Base-by-base conservation (phyloP, 2,888 invertebrate species). In the Nycteola revayana region DNA sequence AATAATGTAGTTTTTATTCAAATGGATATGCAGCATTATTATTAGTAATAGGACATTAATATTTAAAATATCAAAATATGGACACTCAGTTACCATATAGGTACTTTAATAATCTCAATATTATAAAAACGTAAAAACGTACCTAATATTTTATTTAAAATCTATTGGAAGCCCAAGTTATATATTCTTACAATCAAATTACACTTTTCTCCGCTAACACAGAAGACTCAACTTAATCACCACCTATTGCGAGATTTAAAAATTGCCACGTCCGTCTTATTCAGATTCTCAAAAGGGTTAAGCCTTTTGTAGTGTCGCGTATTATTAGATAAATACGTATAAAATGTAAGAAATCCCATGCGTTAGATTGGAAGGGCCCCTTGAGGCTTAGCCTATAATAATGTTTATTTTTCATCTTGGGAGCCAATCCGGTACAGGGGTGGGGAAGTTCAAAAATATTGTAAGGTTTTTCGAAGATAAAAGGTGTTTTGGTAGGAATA, bases 361-460 rank as follows among this genome's bases (percentile, higher is more conserved):
- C 56, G 53, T 61, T 56, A 63, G 63, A 73, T 69, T 67, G 66
- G 51, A 56, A 49, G 51, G 49, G 49, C 64, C 71, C 67, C 60
- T 64, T 47, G 30, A 33, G 63, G 75, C 67, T 75, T 75, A 74
- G 58, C 60, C 57, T 59, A 67, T 72, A 70, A 75, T 68, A 73
- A 73, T 76, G 74, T 76, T 76, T 76, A 66, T 66, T 62, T 75
- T 73, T 63, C 64, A 74, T 73, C 68, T 71, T 58, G 31, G 45
- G 51, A 10, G 32, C 4, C 22, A 14, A 14, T 48, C 36, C 39
- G 39, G 43, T 37, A 50, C 42, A 45, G 40, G 46, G 24, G 42
- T 42, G 24, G 35, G 51, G 60, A 57, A 58, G 56, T 51, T 18
- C 14, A 5, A 46, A 52, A 47, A 48, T 56, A 52, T 36, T 31